Conservation (phyloP, 1,140 invertebrate genomes). For the Caenorhabditis remanei region DNA sequence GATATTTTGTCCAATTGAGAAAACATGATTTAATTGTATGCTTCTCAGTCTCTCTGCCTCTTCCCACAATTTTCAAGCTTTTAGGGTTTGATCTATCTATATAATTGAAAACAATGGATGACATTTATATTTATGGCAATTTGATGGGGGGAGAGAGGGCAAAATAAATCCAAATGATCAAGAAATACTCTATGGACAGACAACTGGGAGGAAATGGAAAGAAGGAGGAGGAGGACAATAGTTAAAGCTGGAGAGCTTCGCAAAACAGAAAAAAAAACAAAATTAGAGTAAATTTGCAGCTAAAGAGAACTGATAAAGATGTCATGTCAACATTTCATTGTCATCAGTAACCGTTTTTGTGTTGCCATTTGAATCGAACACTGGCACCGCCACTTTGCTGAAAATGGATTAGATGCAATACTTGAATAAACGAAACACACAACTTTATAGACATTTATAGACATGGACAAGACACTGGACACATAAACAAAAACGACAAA, state of each 20-base stretch:
- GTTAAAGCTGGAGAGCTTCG: constrained; percentile 31
- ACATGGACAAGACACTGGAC: not conserved
- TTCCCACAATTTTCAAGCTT: not conserved
- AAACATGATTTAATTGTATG: constrained; percentile 29
- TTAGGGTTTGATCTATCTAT: constrained; percentile 25
- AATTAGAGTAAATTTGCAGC: not conserved
- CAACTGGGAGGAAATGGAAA: constrained; percentile 14
- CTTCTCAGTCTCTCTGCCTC: not conserved
- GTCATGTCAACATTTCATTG: constrained; percentile 20
- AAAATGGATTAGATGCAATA: not conserved
- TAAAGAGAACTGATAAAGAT: not conserved
- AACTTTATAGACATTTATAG: not conserved
- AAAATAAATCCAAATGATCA: not conserved
- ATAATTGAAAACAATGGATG: not conserved
- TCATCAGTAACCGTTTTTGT: constrained; percentile 19
- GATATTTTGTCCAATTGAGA: not conserved
- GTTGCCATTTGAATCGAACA: constrained; percentile 42
- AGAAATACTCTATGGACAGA: constrained; percentile 47
- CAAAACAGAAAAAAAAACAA: constrained; percentile 9
- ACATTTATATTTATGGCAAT: constrained; percentile 47
- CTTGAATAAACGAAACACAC: not conserved
- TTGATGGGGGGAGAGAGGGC: not conserved
- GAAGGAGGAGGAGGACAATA: not conserved
- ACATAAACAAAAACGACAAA: not conserved
- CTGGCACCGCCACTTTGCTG: constrained; percentile 28